Conservation (phyloP, 1,140 invertebrate genomes). For the Pseudomyrmex dendroicus region DNA sequence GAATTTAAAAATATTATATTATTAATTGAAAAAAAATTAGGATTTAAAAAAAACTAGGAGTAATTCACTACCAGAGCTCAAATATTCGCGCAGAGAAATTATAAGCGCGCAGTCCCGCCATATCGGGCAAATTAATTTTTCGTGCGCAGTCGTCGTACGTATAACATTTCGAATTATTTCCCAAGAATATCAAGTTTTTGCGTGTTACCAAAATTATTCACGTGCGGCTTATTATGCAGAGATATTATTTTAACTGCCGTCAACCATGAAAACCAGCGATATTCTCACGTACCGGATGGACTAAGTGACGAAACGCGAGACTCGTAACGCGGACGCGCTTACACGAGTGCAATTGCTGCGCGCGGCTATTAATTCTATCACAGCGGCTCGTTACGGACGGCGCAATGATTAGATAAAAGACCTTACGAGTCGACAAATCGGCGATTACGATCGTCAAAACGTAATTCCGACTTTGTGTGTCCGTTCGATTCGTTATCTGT, state of each 20-base stretch:
- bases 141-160: not conserved
- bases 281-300: slow-evolving; percentile 47
- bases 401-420: slow-evolving; percentile 44
- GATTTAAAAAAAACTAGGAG: no score
- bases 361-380: slow-evolving; percentile 48
- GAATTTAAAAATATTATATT: no score
- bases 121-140: no score
- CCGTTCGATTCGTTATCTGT: not conserved
- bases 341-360: slow-evolving; percentile 48
- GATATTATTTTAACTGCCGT: slow-evolving; percentile 6
- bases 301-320: slow-evolving; percentile 54
- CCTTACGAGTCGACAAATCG: slow-evolving; percentile 40
- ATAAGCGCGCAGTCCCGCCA: no score
- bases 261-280: slow-evolving; percentile 27
- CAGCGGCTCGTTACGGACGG: slow-evolving; percentile 31
- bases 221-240: not conserved
- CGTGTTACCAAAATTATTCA: not conserved
- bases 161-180: not conserved
- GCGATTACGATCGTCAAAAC: slow-evolving; percentile 22
- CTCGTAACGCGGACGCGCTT: slow-evolving; percentile 32
- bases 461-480: slow-evolving; percentile 15
- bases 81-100: no score
- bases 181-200: not conserved
- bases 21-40: no score
- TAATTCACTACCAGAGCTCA: no score